phyloP scores from a whole-genome alignment of 1,140 invertebrate species.

The Sitobion miscanthi region DNA sequence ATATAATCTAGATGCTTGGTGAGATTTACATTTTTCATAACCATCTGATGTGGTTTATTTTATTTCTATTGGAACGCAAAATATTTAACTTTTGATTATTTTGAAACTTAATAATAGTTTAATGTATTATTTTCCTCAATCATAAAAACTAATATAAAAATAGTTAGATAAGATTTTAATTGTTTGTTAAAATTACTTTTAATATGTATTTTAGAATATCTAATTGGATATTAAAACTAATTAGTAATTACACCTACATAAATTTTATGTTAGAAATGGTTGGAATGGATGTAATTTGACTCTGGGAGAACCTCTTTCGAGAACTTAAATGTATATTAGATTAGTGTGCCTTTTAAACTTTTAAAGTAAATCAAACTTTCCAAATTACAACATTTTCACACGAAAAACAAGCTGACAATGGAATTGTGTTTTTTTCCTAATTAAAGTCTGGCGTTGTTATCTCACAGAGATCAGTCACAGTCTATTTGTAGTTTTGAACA shows the following conservation, averaged over 20 bases:
- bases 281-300: background rate
- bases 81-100: background rate
- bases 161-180: background rate
- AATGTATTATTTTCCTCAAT: background rate
- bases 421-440: conserved; percentile 39
- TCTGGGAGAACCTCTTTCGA: background rate
- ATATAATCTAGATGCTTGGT: no score
- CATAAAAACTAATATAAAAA: background rate
- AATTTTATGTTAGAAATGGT: background rate
- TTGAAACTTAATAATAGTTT: background rate
- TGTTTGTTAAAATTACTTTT: background rate
- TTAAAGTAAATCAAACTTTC: conserved; percentile 28
- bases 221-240: background rate
- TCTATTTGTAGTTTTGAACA: conserved; percentile 40
- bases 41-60: no score
- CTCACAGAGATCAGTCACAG: conserved; percentile 31
- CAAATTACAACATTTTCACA: background rate
- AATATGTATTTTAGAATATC: background rate
- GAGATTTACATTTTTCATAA: no score
- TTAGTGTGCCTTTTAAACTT: background rate
- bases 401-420: conserved; percentile 18
- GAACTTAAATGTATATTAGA: background rate
- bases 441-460: conserved; percentile 33
- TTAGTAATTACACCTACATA: background rate
- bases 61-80: no score